phyloP scores from a whole-genome alignment of 2,797 vertebrate species.

The Tiaroga cobitis region DNA sequence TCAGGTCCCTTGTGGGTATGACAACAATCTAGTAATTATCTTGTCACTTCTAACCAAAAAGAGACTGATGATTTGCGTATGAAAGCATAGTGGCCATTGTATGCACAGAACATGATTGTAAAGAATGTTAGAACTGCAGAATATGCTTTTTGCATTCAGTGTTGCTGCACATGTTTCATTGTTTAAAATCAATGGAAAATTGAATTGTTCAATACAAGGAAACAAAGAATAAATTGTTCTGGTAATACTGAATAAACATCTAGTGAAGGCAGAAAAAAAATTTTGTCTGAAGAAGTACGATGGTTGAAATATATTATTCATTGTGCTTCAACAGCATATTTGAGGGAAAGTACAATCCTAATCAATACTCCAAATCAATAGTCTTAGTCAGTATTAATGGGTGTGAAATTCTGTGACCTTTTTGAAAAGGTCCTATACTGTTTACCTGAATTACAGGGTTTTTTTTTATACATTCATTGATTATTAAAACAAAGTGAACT shows the following conservation, averaged over 20 bases:
- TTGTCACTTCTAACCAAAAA: neutral
- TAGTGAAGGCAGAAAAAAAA: neutral
- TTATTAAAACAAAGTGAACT: slow-evolving; percentile 8
- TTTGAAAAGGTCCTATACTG: slow-evolving; percentile 39
- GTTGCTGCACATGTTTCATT: neutral
- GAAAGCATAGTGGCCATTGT: neutral
- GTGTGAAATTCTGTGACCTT: slow-evolving; percentile 45
- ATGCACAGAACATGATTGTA: neutral
- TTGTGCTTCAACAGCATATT: neutral
- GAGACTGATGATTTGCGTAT: slow-evolving; percentile 13
- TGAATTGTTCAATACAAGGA: neutral
- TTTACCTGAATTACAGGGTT: slow-evolving; percentile 60
- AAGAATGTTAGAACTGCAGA: neutral
- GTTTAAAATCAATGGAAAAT: slow-evolving; percentile 32
- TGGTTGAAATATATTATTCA: slow-evolving; percentile 3
- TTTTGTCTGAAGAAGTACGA: neutral
- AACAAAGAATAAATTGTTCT: slow-evolving; percentile 16
- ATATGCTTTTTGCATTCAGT: neutral
- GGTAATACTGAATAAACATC: neutral
- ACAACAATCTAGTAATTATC: neutral
- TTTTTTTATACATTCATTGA: slow-evolving; percentile 7
- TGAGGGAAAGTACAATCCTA: neutral
- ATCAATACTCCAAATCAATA: slow-evolving; percentile 15
- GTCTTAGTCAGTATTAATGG: slow-evolving; percentile 29
- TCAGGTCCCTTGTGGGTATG: neutral